Evolutionary conservation across 37 sponge, comb jelly and placozoan genomes (phyloP).

Genomic region (Cliona cf. orientalis): DNA sequence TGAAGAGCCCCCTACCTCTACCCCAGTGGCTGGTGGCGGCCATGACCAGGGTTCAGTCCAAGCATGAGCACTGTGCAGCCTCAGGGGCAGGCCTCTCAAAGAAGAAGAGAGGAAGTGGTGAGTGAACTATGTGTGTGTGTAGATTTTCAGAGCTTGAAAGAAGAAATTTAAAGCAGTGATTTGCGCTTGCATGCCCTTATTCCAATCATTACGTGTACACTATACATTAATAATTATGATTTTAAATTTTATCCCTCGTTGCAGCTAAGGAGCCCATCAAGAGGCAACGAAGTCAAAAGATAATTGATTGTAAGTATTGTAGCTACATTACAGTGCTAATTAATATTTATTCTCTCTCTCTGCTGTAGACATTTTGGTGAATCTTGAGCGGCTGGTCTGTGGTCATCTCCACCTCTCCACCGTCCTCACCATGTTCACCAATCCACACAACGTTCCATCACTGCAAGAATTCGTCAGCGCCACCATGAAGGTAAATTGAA

Average conservation of each 20-base stretch:
- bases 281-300: neutral
- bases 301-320: constrained; percentile 10
- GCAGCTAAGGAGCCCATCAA: constrained; percentile 16
- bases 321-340: neutral
- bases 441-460: neutral
- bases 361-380: constrained; percentile 13
- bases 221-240: no score
- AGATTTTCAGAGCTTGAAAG: neutral
- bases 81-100: neutral
- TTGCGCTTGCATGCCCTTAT: no score
- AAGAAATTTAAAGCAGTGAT: no score
- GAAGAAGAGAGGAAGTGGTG: constrained; percentile 30
- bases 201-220: no score
- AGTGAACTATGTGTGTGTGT: neutral
- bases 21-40: constrained; percentile 51
- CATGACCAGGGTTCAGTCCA: constrained; percentile 39
- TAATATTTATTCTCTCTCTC: neutral
- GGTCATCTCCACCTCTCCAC: constrained; percentile 50
- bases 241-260: neutral
- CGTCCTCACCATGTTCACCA: constrained; percentile 25
- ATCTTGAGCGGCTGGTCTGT: constrained; percentile 47
- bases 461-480: constrained; percentile 2
- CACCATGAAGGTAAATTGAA: constrained; percentile 20
- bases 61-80: neutral
- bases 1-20: constrained; percentile 53